Evolutionary conservation across 2,113 vertebrate species (phyloP).

Genomic region (Typhlomys cinereus): DNA sequence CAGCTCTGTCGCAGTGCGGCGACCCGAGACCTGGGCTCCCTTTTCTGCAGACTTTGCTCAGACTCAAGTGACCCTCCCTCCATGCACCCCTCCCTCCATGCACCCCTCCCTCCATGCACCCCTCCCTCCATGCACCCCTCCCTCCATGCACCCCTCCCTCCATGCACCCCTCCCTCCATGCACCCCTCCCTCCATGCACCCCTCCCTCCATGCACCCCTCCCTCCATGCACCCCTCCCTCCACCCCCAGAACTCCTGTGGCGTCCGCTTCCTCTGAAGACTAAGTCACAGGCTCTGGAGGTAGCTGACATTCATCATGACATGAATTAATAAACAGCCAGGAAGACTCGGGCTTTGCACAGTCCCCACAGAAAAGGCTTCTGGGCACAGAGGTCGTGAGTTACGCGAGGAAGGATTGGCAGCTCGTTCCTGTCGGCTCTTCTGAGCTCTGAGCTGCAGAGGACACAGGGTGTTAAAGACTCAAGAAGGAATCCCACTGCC

Average conservation of each 20-base stretch:
- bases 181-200: too few relatives aligned
- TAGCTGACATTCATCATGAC: not conserved
- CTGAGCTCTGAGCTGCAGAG: not conserved
- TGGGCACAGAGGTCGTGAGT: not conserved
- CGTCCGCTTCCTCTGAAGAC: too few relatives aligned
- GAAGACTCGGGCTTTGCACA: accelerated
- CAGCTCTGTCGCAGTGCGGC: not conserved
- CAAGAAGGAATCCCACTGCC: too few relatives aligned
- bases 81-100: too few relatives aligned
- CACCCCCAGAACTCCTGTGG: not conserved
- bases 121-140: too few relatives aligned
- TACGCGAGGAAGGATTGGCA: too few relatives aligned
- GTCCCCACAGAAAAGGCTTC: not conserved
- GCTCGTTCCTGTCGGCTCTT: not conserved
- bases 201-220: too few relatives aligned
- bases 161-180: too few relatives aligned
- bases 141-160: too few relatives aligned
- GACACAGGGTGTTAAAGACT: not conserved
- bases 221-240: too few relatives aligned
- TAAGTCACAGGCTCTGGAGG: not conserved
- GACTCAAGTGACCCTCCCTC: not conserved
- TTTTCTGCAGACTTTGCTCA: not conserved
- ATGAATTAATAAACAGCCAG: not conserved
- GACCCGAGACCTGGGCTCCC: too few relatives aligned
- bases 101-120: too few relatives aligned